Evolutionary conservation across 2,797 vertebrate genomes (phyloP).

Genomic region (Microhierax caerulescens): DNA sequence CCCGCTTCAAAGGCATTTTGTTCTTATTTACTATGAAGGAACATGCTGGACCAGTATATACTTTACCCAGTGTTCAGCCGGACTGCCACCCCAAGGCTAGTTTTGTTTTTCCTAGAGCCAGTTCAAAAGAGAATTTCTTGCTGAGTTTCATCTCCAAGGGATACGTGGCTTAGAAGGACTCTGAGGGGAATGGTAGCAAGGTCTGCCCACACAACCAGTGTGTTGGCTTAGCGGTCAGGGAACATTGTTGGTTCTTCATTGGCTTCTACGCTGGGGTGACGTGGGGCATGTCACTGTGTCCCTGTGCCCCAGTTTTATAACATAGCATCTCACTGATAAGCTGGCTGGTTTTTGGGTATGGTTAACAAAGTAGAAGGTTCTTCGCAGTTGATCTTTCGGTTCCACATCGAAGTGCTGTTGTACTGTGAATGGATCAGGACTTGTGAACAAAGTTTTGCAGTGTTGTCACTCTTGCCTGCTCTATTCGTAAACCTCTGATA

Average conservation of each 20-base stretch:
- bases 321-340: neutral
- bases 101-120: neutral
- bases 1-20: conserved; percentile 21
- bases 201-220: neutral
- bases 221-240: neutral
- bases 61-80: neutral
- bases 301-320: neutral
- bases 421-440: neutral
- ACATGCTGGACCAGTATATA: neutral
- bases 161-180: neutral
- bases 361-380: neutral
- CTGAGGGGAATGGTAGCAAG: neutral
- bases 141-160: neutral
- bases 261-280: neutral
- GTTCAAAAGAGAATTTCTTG: neutral
- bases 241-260: neutral
- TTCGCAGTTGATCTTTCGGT: neutral
- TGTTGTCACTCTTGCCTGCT: neutral
- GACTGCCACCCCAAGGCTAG: neutral
- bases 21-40: neutral
- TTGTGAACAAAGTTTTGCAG: neutral
- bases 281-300: neutral
- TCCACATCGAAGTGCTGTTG: neutral
- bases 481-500: neutral
- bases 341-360: neutral